A percentile compares a stretch with the other conserved stretches of the same genome.
Conservation (phyloP, 2,888 invertebrate species). For the Herminia tarsipennalis region DNA sequence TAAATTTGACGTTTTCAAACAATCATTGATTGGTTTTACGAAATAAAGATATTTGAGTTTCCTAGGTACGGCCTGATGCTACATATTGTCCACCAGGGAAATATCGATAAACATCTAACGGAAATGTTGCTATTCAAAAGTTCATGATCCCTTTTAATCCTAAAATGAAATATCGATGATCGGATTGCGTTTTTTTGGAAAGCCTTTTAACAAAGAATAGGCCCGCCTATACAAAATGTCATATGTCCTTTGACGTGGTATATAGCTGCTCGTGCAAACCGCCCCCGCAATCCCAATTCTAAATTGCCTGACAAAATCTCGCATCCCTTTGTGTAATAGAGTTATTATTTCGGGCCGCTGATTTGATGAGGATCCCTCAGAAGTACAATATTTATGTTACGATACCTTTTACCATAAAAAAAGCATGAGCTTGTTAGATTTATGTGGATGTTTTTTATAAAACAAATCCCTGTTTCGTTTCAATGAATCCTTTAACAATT, state of each 20-base stretch:
- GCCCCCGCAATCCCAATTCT: constrained; percentile 62
- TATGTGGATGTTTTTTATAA: background rate
- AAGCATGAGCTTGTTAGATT: constrained; percentile 4
- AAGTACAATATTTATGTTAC: constrained; percentile 35
- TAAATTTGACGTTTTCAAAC: too few relatives aligned
- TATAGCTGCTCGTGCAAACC: constrained; percentile 52
- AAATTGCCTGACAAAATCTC: constrained; percentile 75
- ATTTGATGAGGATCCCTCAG: constrained; percentile 65
- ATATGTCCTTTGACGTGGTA: constrained; percentile 46
- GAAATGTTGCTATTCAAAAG: too few relatives aligned
- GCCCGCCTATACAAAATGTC: constrained; percentile 45
- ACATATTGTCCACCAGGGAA: too few relatives aligned
- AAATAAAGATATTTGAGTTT: too few relatives aligned
- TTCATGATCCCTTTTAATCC: background rate
- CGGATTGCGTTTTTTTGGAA: constrained; percentile 3
- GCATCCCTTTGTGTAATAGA: constrained; percentile 73
- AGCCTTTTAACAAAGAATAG: constrained; percentile 16
- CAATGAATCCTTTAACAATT: background rate
- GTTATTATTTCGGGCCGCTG: constrained; percentile 77
- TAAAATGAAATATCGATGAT: constrained; percentile 6
- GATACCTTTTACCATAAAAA: constrained; percentile 17
- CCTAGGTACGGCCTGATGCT: too few relatives aligned
- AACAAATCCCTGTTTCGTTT: background rate
- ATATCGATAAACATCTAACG: too few relatives aligned
- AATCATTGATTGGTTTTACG: too few relatives aligned